phyloP scores from a whole-genome alignment of 2,113 vertebrate species.

The Gadus chalcogrammus region DNA sequence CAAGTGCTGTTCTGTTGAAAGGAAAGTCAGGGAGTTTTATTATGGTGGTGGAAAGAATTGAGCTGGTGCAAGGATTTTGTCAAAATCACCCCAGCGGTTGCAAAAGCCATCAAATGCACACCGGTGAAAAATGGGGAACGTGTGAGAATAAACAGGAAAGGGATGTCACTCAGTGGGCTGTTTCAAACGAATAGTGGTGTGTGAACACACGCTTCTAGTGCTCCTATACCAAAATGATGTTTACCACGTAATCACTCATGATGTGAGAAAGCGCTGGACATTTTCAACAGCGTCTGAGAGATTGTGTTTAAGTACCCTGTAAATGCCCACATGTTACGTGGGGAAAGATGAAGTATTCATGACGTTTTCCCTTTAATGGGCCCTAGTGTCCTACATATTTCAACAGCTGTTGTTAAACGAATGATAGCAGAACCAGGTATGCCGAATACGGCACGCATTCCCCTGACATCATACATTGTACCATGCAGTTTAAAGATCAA shows the following conservation, averaged over 20 bases:
- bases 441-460: not conserved
- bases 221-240: constrained; percentile 6
- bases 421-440: no score
- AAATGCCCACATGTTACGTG: no score
- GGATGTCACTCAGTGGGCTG: constrained; percentile 46
- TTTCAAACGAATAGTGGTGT: constrained; percentile 25
- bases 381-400: no score
- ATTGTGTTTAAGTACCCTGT: no score
- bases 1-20: constrained; percentile 48
- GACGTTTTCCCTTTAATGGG: no score
- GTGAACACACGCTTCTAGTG: constrained; percentile 12
- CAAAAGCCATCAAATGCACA: constrained; percentile 48
- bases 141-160: constrained; percentile 49
- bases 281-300: no score
- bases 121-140: constrained; percentile 57
- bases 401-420: no score
- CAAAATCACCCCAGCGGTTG: constrained; percentile 55
- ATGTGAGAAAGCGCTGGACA: no score
- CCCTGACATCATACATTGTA: constrained; percentile 24
- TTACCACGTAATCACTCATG: not conserved
- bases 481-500: constrained; percentile 33
- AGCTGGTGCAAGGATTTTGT: constrained; percentile 56
- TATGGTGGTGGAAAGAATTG: constrained; percentile 67
- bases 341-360: no score
- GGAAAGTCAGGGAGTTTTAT: constrained; percentile 58